Evolutionary conservation across 1,140 invertebrate species (phyloP).

Genomic region (Centruroides sculpturatus): DNA sequence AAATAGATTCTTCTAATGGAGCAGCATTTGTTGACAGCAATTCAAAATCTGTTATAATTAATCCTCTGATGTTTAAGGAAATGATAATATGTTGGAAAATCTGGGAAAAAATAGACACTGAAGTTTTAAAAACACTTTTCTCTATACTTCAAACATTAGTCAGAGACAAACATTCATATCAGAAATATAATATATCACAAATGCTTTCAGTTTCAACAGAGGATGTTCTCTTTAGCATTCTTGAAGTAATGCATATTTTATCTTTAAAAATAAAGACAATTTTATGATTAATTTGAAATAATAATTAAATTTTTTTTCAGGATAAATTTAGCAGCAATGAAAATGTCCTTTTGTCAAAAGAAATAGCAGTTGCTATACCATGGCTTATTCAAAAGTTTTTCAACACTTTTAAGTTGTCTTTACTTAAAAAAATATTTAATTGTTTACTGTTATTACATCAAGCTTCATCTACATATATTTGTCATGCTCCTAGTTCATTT

Average conservation of each 20-base stretch:
- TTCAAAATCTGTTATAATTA: conserved; percentile 36
- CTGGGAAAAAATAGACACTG: conserved; percentile 30
- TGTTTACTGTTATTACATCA: conserved; percentile 56
- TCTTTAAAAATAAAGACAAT: not conserved
- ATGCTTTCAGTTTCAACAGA: conserved; percentile 43
- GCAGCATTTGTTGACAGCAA: conserved; percentile 27
- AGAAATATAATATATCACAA: conserved; percentile 50
- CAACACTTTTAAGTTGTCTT: conserved; percentile 43
- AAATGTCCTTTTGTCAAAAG: conserved; percentile 26
- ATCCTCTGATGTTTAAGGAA: conserved; percentile 39
- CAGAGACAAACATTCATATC: conserved; percentile 43
- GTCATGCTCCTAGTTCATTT: conserved; percentile 34
- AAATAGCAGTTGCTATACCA: conserved; percentile 37
- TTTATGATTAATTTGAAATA: not conserved
- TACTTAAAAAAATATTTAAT: conserved; percentile 49
- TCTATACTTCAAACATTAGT: conserved; percentile 35
- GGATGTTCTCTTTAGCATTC: conserved; percentile 43
- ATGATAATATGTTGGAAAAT: conserved; percentile 42
- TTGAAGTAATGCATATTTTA: conserved; percentile 39
- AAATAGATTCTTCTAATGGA: conserved; percentile 29
- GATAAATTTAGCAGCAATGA: conserved; percentile 41
- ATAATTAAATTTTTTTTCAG: conserved; percentile 26
- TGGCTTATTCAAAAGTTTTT: conserved; percentile 45
- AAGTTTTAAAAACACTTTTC: conserved; percentile 22
- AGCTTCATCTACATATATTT: conserved; percentile 54